phyloP scores from a whole-genome alignment of 1,140 invertebrate genomes.

The Zelostemma sp. region DNA sequence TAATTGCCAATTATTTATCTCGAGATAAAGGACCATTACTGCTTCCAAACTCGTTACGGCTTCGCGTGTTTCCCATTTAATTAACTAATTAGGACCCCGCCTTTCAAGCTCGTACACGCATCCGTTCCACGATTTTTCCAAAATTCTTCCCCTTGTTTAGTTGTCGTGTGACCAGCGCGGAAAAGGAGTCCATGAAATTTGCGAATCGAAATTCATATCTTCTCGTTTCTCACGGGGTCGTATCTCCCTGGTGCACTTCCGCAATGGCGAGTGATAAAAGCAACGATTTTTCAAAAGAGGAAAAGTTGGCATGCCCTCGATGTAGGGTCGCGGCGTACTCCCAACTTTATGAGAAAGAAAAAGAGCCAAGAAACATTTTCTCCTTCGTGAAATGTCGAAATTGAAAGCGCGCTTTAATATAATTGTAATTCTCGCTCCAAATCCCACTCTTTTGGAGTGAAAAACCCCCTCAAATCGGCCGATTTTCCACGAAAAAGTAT shows the following conservation, averaged over 20 bases:
- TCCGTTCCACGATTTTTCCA: no score
- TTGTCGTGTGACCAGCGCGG: background rate
- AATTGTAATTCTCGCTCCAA: no score
- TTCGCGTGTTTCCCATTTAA: constrained; percentile 42
- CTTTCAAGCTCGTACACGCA: constrained; percentile 29
- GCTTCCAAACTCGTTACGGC: background rate
- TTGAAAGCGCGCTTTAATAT: no score
- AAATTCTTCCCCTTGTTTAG: no score
- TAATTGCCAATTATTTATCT: background rate
- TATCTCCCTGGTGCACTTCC: constrained; percentile 8
- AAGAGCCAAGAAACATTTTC: background rate
- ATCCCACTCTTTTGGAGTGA: no score
- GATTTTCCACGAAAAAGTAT: no score
- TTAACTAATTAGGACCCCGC: constrained; percentile 56
- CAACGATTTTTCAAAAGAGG: constrained; percentile 49
- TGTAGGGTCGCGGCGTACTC: background rate
- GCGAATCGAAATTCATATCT: no score
- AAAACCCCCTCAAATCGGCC: no score
- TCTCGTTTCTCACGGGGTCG: constrained; percentile 27
- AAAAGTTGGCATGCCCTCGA: constrained; percentile 28
- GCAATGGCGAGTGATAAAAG: constrained; percentile 13
- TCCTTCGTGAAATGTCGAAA: no score
- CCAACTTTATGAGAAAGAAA: background rate
- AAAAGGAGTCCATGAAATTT: no score
- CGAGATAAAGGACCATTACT: background rate